Conservation (phyloP, 2,797 vertebrate species). For the Sebastes nivosus region DNA sequence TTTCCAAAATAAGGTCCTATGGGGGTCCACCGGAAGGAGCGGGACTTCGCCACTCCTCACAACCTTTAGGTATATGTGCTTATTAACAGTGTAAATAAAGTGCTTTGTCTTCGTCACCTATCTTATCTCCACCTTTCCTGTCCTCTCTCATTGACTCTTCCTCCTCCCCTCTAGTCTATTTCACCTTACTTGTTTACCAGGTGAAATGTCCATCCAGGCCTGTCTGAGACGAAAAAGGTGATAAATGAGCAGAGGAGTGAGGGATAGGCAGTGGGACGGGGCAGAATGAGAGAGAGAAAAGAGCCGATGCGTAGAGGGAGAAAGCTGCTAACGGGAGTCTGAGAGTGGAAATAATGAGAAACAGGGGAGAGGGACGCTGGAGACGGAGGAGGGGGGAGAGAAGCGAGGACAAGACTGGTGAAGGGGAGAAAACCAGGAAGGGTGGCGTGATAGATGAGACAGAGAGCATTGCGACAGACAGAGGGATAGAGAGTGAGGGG, state of each 20-base stretch:
- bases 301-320: constrained; percentile 30
- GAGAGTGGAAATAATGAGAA: constrained; percentile 58
- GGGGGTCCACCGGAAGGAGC: neutral
- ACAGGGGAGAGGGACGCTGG: constrained; percentile 23
- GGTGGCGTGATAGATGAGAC: constrained; percentile 41
- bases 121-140: constrained; percentile 1
- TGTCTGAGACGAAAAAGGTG: constrained; percentile 28
- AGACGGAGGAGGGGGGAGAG: neutral
- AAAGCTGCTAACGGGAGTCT: constrained; percentile 15
- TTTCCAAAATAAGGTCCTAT: too few species aligned
- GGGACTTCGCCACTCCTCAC: too few species aligned
- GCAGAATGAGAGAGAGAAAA: neutral
- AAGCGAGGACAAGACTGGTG: neutral
- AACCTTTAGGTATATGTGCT: constrained; percentile 5
- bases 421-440: constrained; percentile 28
- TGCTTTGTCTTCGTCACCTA: neutral
- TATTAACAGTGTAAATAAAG: constrained; percentile 2
- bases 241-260: constrained; percentile 53
- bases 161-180: constrained; percentile 17
- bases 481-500: constrained; percentile 21
- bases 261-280: constrained; percentile 6
- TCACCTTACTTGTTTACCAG: constrained; percentile 34
- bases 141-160: constrained; percentile 9
- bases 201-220: constrained; percentile 32
- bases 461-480: constrained; percentile 19